These are phyloP conservation scores for Ennomos erosarius DNA, from an alignment of 2,888 invertebrate species.

Conservation along the genomic window DNA sequence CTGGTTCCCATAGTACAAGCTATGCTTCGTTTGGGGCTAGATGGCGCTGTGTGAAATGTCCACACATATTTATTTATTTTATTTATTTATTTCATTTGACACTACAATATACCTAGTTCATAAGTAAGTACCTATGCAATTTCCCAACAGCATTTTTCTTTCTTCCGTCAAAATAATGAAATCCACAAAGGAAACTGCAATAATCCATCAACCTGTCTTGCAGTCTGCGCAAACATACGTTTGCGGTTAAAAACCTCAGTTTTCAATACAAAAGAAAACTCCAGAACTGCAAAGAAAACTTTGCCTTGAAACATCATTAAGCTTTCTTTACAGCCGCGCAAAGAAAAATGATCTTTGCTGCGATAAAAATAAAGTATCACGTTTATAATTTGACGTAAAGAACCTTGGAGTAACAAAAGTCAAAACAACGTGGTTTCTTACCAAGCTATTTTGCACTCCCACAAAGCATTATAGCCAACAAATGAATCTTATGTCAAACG, in stretches of 20 bases:
- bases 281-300: slow-evolving; percentile 49
- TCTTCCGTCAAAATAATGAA: slow-evolving; percentile 53
- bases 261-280: slow-evolving; percentile 37
- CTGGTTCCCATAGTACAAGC: no score
- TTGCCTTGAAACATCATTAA: slow-evolving; percentile 60
- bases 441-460: slow-evolving; percentile 6
- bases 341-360: slow-evolving; percentile 47
- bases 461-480: background rate
- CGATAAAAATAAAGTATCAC: slow-evolving; percentile 43
- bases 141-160: slow-evolving; percentile 7
- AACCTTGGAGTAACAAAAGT: slow-evolving; percentile 38
- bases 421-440: slow-evolving; percentile 42
- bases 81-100: no score
- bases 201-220: slow-evolving; percentile 73
- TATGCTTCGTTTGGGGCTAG: no score
- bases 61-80: no score
- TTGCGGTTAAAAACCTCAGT: slow-evolving; percentile 41
- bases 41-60: no score
- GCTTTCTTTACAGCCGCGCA: slow-evolving; percentile 38
- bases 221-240: slow-evolving; percentile 55
- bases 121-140: background rate
- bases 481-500: slow-evolving; percentile 10
- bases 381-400: slow-evolving; percentile 35
- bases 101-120: background rate
- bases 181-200: slow-evolving; percentile 58